Conservation (phyloP, 2,113 vertebrate species). For the Syrmaticus mikado region DNA sequence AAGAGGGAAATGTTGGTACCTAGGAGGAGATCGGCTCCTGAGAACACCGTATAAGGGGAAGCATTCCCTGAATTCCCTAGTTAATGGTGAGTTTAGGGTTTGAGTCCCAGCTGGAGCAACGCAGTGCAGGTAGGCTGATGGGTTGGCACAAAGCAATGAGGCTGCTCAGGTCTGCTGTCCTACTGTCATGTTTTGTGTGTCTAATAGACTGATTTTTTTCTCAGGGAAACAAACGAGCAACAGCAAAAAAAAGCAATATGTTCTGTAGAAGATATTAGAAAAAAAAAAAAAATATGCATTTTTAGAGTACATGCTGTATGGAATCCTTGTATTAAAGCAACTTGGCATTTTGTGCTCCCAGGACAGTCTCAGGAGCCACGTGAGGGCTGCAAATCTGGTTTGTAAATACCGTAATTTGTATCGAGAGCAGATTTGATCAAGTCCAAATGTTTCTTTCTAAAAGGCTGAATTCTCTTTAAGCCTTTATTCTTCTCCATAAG, state of each 20-base stretch:
- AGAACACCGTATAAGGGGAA: background rate
- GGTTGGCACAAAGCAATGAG: background rate
- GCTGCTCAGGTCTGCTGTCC: background rate
- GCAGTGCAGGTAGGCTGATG: rapidly evolving
- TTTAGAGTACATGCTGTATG: background rate
- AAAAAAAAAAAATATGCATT: background rate
- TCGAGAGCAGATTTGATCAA: background rate
- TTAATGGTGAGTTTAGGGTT: background rate
- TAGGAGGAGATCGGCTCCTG: background rate
- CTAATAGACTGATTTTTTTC: background rate
- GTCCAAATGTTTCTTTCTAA: background rate
- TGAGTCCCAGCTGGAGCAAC: background rate
- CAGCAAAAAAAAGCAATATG: background rate
- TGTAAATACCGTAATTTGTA: background rate
- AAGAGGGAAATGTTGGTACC: background rate
- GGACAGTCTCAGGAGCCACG: conserved; percentile 4
- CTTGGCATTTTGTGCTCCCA: conserved; percentile 43
- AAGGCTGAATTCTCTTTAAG: conserved; percentile 11
- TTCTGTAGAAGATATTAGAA: background rate
- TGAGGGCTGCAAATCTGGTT: conserved; percentile 36
- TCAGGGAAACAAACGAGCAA: background rate
- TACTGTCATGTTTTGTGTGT: background rate
- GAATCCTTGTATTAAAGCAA: conserved; percentile 30
- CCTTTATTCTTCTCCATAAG: background rate
- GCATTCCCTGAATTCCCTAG: background rate